A percentile compares a stretch with the other conserved stretches of the same genome.
Conservation (phyloP, 2,888 invertebrate species). For the Conus canariensis region DNA sequence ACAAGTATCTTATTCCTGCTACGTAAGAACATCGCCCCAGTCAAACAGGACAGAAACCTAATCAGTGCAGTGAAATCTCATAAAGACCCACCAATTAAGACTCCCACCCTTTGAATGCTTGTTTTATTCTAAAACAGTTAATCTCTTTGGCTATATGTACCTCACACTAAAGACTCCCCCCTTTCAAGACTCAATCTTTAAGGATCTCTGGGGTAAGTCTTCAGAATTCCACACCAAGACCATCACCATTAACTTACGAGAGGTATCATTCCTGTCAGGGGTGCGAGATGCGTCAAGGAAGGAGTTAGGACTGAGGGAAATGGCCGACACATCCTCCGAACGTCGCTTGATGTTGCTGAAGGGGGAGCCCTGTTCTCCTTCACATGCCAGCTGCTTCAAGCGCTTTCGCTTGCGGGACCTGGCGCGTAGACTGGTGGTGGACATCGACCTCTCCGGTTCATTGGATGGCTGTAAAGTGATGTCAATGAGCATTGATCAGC, state of each 20-base stretch:
- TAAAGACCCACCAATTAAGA: no score
- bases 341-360: slow-evolving; percentile 85
- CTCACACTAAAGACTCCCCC: no score
- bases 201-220: no score
- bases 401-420: slow-evolving; percentile 87
- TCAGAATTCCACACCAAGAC: neutral
- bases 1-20: no score
- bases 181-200: no score
- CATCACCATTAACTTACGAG: slow-evolving; percentile 40
- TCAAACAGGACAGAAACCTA: no score
- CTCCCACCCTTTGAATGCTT: no score
- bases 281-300: slow-evolving; percentile 90
- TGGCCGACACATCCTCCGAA: slow-evolving; percentile 91
- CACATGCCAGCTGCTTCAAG: slow-evolving; percentile 82
- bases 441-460: slow-evolving; percentile 5
- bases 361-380: slow-evolving; percentile 75
- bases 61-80: no score
- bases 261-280: slow-evolving; percentile 76
- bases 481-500: neutral
- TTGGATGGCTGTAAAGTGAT: neutral
- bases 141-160: no score
- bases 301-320: slow-evolving; percentile 89
- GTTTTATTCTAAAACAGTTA: no score
- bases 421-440: slow-evolving; percentile 29
- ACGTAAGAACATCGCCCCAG: no score